phyloP scores from a whole-genome alignment of 2,797 vertebrate genomes.

The Sebastes wilsoni region DNA sequence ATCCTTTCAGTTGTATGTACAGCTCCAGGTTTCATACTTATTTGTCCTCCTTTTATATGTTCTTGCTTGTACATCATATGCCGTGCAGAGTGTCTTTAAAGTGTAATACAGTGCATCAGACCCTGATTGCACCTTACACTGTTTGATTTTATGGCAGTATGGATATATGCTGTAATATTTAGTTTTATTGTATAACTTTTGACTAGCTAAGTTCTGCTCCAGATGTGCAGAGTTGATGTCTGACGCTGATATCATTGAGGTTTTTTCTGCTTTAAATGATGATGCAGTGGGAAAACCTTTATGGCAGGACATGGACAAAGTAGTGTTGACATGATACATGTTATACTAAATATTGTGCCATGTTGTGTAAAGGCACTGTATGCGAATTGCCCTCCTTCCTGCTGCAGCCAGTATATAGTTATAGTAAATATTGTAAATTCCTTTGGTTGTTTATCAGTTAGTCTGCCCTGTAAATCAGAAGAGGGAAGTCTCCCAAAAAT shows the following conservation, averaged over 20 bases:
- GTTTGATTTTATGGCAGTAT: neutral
- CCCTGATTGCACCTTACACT: neutral
- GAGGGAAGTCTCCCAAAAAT: neutral
- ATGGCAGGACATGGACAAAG: neutral
- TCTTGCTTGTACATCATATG: neutral
- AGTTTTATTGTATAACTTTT: neutral
- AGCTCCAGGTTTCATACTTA: constrained; percentile 25
- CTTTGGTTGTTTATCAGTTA: neutral
- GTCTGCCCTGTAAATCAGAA: neutral
- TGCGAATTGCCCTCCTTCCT: neutral
- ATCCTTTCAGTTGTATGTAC: constrained; percentile 51
- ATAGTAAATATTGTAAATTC: neutral
- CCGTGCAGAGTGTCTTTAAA: neutral
- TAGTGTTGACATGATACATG: neutral
- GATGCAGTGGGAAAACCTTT: neutral
- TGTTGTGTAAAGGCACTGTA: neutral
- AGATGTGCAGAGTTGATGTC: neutral
- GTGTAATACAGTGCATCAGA: neutral
- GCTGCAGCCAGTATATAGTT: neutral
- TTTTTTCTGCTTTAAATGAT: neutral
- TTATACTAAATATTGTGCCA: neutral
- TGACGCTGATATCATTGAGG: neutral
- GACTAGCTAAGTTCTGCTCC: neutral
- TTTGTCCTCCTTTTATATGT: neutral
- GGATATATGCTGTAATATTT: neutral